A percentile compares a stretch with the other conserved stretches of the same genome.
These are phyloP conservation scores for Zaprionus lineosus DNA, from an alignment of 2,888 invertebrate genomes.

Conservation along the genomic window DNA sequence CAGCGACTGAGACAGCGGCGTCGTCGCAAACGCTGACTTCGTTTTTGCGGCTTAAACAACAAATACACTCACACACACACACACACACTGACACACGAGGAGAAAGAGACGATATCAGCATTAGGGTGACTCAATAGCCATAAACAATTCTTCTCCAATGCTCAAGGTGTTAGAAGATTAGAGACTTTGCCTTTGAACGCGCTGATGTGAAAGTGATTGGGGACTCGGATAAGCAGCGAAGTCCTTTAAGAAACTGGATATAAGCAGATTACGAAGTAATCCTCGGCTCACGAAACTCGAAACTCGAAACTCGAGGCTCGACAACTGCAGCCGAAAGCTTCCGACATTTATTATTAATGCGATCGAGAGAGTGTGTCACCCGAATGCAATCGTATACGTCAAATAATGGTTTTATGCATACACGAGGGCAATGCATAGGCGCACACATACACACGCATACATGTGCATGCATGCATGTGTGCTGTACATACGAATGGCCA, in stretches of 20 bases:
- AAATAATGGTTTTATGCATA: conserved; percentile 65
- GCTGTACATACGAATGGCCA: no score
- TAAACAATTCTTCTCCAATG: conserved; percentile 18
- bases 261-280: no score
- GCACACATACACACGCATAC: conserved; percentile 9
- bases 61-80: conserved; percentile 19
- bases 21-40: conserved; percentile 62
- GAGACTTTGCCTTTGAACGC: conserved; percentile 2
- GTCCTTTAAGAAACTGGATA: no score
- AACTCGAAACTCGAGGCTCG: no score
- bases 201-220: neutral
- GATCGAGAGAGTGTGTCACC: conserved; percentile 39
- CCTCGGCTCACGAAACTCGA: no score
- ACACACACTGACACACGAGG: conserved; percentile 4
- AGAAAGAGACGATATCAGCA: conserved; percentile 31
- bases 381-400: conserved; percentile 43
- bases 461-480: conserved; percentile 71
- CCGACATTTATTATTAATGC: neutral
- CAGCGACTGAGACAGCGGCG: conserved; percentile 60
- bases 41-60: conserved; percentile 74
- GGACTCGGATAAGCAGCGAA: neutral
- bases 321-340: no score
- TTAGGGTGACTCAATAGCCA: conserved; percentile 59
- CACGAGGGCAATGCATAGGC: conserved; percentile 44
- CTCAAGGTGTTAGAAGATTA: conserved; percentile 20